Conservation (phyloP, 2,797 vertebrate species). For the Dendrocincla fuliginosa region DNA sequence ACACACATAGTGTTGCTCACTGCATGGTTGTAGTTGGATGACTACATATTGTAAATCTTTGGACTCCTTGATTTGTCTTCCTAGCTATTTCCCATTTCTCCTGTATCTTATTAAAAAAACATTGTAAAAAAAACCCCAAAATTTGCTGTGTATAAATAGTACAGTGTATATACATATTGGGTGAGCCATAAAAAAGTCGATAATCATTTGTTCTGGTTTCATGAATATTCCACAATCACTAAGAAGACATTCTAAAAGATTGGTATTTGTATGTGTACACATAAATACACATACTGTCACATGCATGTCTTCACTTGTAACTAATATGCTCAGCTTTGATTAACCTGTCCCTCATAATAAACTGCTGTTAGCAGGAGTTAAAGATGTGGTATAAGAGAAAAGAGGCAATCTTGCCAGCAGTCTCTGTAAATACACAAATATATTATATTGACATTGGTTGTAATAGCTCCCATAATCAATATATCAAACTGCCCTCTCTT, state of each 20-base stretch:
- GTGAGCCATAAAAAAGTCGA: neutral
- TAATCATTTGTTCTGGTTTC: neutral
- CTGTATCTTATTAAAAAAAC: neutral
- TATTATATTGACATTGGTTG: neutral
- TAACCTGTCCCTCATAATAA: neutral
- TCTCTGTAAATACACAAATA: neutral
- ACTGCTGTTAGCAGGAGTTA: neutral
- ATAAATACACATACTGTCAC: neutral
- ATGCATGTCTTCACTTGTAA: neutral
- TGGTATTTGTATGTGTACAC: neutral
- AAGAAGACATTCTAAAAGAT: neutral
- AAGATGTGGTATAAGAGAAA: neutral
- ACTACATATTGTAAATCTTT: neutral
- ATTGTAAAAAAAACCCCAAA: neutral
- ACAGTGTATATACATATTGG: neutral
- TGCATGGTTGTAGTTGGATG: neutral
- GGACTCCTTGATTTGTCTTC: neutral
- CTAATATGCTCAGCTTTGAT: neutral
- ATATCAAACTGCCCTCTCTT: neutral
- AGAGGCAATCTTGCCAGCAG: neutral
- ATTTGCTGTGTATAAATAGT: neutral
- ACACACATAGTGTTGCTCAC: neutral
- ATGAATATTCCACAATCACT: neutral
- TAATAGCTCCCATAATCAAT: neutral
- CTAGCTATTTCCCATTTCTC: neutral